Evolutionary conservation across 1,140 invertebrate species (phyloP), one percentile per base, ranked within the genome.

Genomic region (Idris sp.): DNA sequence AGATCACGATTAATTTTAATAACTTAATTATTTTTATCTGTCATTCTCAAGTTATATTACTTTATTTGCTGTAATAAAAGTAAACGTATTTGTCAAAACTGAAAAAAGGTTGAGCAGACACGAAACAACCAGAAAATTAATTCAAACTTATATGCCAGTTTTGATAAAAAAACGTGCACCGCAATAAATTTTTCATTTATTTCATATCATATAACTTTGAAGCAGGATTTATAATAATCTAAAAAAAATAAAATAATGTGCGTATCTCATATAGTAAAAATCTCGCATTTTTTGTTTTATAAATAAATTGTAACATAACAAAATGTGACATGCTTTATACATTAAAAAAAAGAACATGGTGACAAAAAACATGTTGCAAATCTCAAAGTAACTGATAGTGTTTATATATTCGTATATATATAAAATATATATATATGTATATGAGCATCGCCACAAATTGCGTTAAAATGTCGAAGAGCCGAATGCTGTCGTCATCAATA

Each of bases 391-490:
- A 61, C 16, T 25, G 51, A 71, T 59, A 73, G 51, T 72, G 67
- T 81, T 81, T 81, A 79, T 76, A 48, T 38, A 53, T 53, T 38
- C 36, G 61, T 46, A 71, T 46, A 82, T 48, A 48, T 31, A 83
- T 77, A 82, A 79, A 22, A 49, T 35, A 49, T 38, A 53, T 53
- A 53, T 28, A 71, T 46, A 71, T 46, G 81, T 78, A 78, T 59
- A 22, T 74, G 43, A 79, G 72, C 54, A 67, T 46, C 48, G 22
- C 22, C 43, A 72, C 65, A 25, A 68, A 46, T 54, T 56, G 61
- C 58, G 35, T 73, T 31, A 19, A 14, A 62, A 72, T 75, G 80
- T 83, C 79, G 79, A 71, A 83, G 78, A 82, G 79, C 79, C 82
- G 78, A 80, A 76, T 83, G 74, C 71, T 80, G 59, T 64, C 64